phyloP scores from a whole-genome alignment of 2,797 vertebrate genomes.

The Eulemur coronatus region DNA sequence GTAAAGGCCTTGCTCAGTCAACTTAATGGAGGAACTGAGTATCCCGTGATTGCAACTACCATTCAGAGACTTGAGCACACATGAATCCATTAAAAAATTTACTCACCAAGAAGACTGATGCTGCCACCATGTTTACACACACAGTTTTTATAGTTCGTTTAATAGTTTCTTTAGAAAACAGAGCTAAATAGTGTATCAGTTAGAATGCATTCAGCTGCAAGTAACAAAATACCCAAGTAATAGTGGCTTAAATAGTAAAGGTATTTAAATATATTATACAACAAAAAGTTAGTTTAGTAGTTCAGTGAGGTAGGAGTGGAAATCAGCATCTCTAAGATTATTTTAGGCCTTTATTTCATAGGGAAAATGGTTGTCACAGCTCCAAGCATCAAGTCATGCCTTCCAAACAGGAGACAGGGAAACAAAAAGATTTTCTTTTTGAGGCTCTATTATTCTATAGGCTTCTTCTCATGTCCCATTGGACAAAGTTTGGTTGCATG shows the following conservation, averaged over 20 bases:
- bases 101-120: neutral
- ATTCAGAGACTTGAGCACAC: neutral
- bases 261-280: neutral
- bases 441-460: neutral
- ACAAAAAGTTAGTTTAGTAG: neutral
- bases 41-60: neutral
- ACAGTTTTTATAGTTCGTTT: neutral
- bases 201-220: neutral
- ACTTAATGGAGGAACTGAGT: neutral
- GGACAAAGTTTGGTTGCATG: neutral
- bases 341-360: conserved; percentile 16
- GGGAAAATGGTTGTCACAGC: neutral
- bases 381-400: neutral
- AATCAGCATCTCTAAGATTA: neutral
- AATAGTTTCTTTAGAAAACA: neutral
- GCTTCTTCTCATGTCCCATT: neutral
- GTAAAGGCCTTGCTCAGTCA: neutral
- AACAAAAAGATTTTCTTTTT: neutral
- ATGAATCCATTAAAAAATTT: neutral
- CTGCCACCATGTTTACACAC: neutral
- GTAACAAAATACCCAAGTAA: neutral
- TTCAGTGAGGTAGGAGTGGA: neutral
- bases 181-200: neutral
- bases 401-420: neutral
- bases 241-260: neutral